phyloP scores from a whole-genome alignment of 2,888 invertebrate genomes.

The Cosmorhoe ocellata region DNA sequence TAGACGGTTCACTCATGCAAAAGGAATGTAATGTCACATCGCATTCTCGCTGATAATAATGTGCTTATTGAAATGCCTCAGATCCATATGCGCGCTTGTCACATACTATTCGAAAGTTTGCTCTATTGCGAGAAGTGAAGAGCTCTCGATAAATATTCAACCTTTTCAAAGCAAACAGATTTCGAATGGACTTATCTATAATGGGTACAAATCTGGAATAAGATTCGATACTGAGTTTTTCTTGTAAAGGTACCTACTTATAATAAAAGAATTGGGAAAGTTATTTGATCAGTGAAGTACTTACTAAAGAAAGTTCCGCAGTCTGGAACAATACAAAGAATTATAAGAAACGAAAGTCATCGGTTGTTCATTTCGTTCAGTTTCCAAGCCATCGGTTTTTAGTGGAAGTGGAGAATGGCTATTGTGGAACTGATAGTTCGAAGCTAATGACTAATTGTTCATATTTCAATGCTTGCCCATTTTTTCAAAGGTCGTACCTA shows the following conservation, averaged over 20 bases:
- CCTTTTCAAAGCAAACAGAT: constrained; percentile 1
- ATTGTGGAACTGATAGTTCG: constrained; percentile 53
- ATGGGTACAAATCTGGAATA: constrained; percentile 1
- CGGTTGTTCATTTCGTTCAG: constrained; percentile 70
- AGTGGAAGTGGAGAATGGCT: constrained; percentile 54
- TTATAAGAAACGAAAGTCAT: constrained; percentile 75
- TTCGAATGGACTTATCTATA: not conserved
- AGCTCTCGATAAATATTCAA: constrained; percentile 6
- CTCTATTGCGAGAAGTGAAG: constrained; percentile 6
- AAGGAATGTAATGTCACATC: constrained; percentile 14
- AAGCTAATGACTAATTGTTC: constrained; percentile 54
- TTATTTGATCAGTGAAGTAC: constrained; percentile 17
- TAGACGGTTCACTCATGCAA: constrained; percentile 6
- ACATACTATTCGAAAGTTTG: constrained; percentile 15
- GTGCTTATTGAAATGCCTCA: constrained; percentile 18
- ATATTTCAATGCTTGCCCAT: constrained; percentile 34
- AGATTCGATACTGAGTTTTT: constrained; percentile 13
- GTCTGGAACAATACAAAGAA: constrained; percentile 64
- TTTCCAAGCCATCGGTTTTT: constrained; percentile 70
- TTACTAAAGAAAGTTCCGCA: constrained; percentile 40
- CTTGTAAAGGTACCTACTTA: not conserved
- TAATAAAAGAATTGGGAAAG: constrained; percentile 25
- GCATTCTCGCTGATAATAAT: constrained; percentile 16
- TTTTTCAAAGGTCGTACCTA: not conserved
- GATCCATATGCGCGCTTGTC: constrained; percentile 9